These are phyloP conservation scores for Cladorhizidae sp. DNA, from an alignment of 37 sponge, comb jelly and placozoan species.

Conservation along the genomic window DNA sequence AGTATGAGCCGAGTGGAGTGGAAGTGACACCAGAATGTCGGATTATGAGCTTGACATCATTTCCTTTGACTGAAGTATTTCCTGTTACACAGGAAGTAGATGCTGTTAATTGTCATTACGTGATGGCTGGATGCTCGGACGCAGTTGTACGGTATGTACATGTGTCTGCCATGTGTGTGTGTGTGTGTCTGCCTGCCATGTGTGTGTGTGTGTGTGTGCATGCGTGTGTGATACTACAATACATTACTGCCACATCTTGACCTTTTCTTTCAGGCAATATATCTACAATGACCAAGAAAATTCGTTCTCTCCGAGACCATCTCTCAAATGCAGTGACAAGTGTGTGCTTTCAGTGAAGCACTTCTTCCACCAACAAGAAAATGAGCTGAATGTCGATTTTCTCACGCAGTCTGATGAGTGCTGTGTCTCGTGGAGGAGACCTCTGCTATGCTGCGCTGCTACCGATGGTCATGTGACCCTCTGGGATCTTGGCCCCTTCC, in stretches of 20 bases:
- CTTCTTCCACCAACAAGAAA: constrained; percentile 12
- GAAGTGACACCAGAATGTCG: constrained; percentile 62
- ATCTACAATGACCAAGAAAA: constrained; percentile 32
- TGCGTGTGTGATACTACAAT: background rate
- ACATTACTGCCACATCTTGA: background rate
- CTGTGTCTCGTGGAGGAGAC: background rate
- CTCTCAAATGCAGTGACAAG: constrained; percentile 16
- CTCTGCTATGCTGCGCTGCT: constrained; percentile 29
- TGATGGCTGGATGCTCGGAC: constrained; percentile 79
- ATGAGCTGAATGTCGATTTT: background rate
- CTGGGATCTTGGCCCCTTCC: constrained; percentile 28
- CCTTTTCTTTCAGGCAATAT: constrained; percentile 40
- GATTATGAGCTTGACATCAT: constrained; percentile 58
- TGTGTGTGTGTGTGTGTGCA: too few species aligned
- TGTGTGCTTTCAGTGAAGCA: constrained; percentile 53
- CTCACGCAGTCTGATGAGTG: background rate
- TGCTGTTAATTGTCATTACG: constrained; percentile 20
- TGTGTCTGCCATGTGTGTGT: too few species aligned
- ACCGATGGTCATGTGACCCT: constrained; percentile 56
- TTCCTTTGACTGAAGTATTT: constrained; percentile 29
- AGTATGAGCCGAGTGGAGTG: background rate
- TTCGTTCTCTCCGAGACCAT: constrained; percentile 4
- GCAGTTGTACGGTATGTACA: constrained; percentile 63
- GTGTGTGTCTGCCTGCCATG: too few species aligned
- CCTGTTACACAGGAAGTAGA: background rate